Conservation (phyloP, 1,140 invertebrate genomes). For the Mylabris phalerata region DNA sequence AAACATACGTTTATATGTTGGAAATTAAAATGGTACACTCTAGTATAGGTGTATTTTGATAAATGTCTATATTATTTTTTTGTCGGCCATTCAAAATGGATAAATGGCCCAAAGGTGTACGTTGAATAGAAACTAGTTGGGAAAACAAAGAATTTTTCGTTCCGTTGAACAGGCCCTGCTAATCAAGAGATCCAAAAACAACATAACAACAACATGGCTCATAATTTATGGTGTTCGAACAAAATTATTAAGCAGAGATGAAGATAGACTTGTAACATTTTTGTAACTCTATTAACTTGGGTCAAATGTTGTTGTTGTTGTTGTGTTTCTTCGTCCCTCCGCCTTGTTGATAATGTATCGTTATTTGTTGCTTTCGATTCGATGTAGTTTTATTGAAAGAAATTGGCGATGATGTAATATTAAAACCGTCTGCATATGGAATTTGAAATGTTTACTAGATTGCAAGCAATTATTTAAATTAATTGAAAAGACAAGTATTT, state of each 20-base stretch:
- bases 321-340: slow-evolving; percentile 2
- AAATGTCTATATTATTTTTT: slow-evolving; percentile 4
- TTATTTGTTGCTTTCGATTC: slow-evolving; percentile 1
- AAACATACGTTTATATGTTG: slow-evolving; percentile 4
- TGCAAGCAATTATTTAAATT: background rate
- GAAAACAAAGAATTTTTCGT: slow-evolving; percentile 3
- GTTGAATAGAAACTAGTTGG: background rate
- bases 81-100: background rate
- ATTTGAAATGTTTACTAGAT: background rate
- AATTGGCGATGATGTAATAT: slow-evolving; percentile 9
- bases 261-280: slow-evolving; percentile 17
- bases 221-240: slow-evolving; percentile 19
- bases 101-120: no score
- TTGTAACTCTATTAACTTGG: slow-evolving; percentile 11
- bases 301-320: background rate
- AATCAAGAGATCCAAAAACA: slow-evolving; percentile 23
- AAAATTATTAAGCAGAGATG: slow-evolving; percentile 10
- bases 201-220: slow-evolving; percentile 7
- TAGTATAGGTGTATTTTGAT: slow-evolving; percentile 10
- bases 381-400: background rate
- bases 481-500: no score
- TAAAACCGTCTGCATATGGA: background rate
- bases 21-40: background rate
- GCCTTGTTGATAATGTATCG: background rate
- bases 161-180: slow-evolving; percentile 9